Conservation (phyloP, 2,113 vertebrate genomes). For the Psammodynastes pulverulentus region DNA sequence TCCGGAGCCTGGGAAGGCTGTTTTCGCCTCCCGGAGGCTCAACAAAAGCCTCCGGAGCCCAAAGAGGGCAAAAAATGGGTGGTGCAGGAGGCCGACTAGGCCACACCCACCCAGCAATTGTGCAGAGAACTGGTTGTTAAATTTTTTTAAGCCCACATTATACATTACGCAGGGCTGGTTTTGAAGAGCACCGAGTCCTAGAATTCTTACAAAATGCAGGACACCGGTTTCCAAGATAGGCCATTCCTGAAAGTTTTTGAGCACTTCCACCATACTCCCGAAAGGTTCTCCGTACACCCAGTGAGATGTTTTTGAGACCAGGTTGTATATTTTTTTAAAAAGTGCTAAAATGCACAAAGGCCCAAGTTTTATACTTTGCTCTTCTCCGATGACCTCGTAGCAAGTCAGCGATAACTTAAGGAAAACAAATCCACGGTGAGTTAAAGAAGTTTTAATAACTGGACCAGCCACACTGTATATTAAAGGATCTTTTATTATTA, state of each 20-base stretch:
- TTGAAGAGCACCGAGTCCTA: too few relatives aligned
- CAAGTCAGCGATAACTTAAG: not conserved
- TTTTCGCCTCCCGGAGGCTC: too few relatives aligned
- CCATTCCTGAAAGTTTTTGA: not conserved
- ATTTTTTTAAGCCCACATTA: too few relatives aligned
- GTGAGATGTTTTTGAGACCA: not conserved
- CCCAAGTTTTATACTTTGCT: not conserved
- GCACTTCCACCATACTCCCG: not conserved
- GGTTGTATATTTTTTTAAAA: not conserved
- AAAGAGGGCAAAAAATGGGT: too few relatives aligned
- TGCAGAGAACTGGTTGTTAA: too few relatives aligned
- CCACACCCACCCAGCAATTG: too few relatives aligned
- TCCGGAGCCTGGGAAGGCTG: too few relatives aligned
- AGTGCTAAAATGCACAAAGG: not conserved
- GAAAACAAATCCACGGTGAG: conserved; percentile 2
- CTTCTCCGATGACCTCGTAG: not conserved
- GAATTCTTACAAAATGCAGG: too few relatives aligned
- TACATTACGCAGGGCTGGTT: too few relatives aligned
- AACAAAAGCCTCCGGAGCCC: too few relatives aligned
- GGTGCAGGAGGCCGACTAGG: too few relatives aligned
- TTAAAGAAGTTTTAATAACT: conserved; percentile 61
- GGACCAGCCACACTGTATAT: conserved; percentile 68
- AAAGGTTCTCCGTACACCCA: not conserved
- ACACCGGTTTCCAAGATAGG: too few relatives aligned
- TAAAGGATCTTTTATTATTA: conserved; percentile 74